Conservation (phyloP, 2,113 vertebrate genomes). For the Tonatia bakeri region DNA sequence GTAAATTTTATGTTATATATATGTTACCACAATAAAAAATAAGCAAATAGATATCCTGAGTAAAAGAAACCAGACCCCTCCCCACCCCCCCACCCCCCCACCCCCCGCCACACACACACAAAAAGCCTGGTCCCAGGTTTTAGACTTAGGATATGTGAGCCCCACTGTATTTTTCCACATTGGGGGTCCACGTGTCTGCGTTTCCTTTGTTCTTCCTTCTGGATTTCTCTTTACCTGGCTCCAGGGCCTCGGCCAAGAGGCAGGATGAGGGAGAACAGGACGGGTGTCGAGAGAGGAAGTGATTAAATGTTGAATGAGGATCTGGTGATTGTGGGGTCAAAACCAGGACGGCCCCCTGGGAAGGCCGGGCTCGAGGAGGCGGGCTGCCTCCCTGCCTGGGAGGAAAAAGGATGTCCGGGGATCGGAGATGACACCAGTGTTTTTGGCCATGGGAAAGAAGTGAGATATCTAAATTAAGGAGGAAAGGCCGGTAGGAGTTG, state of each 20-base stretch:
- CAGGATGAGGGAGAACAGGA: slow-evolving; percentile 36
- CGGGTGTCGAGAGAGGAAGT: slow-evolving; percentile 40
- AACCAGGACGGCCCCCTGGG: not conserved
- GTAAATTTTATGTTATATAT: not conserved
- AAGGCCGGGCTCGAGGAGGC: slow-evolving; percentile 8
- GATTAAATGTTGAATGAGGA: slow-evolving; percentile 34
- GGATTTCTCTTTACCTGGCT: slow-evolving; percentile 16
- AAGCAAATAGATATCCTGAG: not conserved
- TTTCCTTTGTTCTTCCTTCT: not conserved
- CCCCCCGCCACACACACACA: not conserved
- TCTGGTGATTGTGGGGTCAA: slow-evolving; percentile 35
- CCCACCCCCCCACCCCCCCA: too few relatives aligned
- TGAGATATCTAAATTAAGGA: slow-evolving; percentile 53
- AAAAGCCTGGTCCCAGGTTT: not conserved
- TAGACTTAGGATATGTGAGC: too few relatives aligned
- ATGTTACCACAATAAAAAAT: not conserved
- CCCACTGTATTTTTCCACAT: too few relatives aligned
- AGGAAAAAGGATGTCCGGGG: slow-evolving; percentile 73
- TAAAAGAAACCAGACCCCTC: not conserved
- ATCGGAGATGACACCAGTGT: slow-evolving; percentile 37
- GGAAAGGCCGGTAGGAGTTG: not conserved
- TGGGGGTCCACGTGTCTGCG: not conserved
- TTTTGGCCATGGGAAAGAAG: slow-evolving; percentile 35
- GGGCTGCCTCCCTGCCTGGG: not conserved
- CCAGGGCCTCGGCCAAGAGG: not conserved